Evolutionary conservation across 2,888 invertebrate species (phyloP), one percentile per base, ranked within the genome.

Genomic region (Nematopogon swammerdamellus): DNA sequence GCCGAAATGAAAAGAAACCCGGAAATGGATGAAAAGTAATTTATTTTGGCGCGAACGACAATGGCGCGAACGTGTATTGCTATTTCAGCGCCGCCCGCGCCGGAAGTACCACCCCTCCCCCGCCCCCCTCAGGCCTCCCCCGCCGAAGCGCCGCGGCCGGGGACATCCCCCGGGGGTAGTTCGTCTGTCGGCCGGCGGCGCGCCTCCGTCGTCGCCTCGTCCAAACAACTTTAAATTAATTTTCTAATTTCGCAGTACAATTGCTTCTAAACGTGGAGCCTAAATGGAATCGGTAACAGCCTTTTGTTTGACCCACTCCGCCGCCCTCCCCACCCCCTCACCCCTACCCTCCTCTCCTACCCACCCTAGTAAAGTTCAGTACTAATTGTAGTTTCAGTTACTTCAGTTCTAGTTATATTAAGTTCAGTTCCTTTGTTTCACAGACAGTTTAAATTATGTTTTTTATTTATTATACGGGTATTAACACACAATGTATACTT

Each of bases 21-120:
- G 64, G 64, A 68, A 71, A 70, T 68, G 62, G 65, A 70, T 70
- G 65, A 65, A 70, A 71, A 64, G 65, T 68, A 67, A 70, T 70
- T 70, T 70, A 67, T 67, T 67, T 67, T 63, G 63, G 60, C 61
- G 60, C 63, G 60, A 64, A 58, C 61, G 63, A 63, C 63, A 64
- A 62, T 63, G 58, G 57, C 49, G 52, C 50, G 55, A 51, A 50
- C 52, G 52, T 25, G 48, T 52, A 52, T 57, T 52, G 54, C 55
- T 52, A 47, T 55, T 59, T 56, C 52, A 47, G 50, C 44, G 36
- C 19, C 51, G 46, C 29, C 8, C 52, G 45, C 46, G 19, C 18
- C 46, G 14, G 16, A 18, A 18, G 4, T 30, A 18, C 45, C 25
- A 6, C 50, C 6, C 25, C 20, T 2, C 48, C 54, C 52, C 54